Conservation (phyloP, 2,888 invertebrate species). For the Drosophila hamatofila region DNA sequence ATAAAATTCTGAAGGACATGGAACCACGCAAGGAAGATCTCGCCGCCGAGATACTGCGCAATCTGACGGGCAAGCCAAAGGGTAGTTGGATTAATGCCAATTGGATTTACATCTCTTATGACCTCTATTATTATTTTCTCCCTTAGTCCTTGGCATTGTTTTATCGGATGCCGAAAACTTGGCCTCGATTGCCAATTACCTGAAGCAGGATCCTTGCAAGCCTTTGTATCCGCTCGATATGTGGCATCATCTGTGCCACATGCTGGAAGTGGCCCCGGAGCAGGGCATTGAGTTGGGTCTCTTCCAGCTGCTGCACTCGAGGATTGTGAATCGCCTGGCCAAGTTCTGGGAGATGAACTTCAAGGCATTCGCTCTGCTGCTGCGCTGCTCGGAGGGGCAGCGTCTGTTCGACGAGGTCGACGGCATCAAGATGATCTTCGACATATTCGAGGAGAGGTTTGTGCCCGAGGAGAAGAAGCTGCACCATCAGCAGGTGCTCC, state of each 20-base stretch:
- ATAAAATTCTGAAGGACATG: slow-evolving; percentile 58
- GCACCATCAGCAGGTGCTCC: slow-evolving; percentile 35
- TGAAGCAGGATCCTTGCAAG: slow-evolving; percentile 59
- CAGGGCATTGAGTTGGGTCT: slow-evolving; percentile 75
- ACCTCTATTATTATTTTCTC: neutral
- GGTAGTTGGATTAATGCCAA: slow-evolving; percentile 38
- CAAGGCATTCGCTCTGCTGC: slow-evolving; percentile 82
- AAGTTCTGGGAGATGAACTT: slow-evolving; percentile 70
- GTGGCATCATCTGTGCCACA: slow-evolving; percentile 78
- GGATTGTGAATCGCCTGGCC: slow-evolving; percentile 60
- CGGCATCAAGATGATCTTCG: slow-evolving; percentile 71
- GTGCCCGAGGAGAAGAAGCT: neutral
- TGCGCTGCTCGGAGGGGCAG: slow-evolving; percentile 81
- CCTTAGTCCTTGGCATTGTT: slow-evolving; percentile 51
- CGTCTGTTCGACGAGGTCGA: slow-evolving; percentile 71
- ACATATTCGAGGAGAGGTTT: slow-evolving; percentile 50
- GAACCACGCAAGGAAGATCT: slow-evolving; percentile 47
- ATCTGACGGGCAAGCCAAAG: slow-evolving; percentile 66
- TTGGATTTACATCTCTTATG: neutral
- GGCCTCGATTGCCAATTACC: slow-evolving; percentile 51
- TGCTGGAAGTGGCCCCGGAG: slow-evolving; percentile 75
- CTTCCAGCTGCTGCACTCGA: slow-evolving; percentile 76
- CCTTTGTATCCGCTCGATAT: slow-evolving; percentile 63
- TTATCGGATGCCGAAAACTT: slow-evolving; percentile 55
- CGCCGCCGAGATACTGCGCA: slow-evolving; percentile 68